Evolutionary conservation across 2,888 invertebrate genomes (phyloP).

Genomic region (Danaus chrysippus): DNA sequence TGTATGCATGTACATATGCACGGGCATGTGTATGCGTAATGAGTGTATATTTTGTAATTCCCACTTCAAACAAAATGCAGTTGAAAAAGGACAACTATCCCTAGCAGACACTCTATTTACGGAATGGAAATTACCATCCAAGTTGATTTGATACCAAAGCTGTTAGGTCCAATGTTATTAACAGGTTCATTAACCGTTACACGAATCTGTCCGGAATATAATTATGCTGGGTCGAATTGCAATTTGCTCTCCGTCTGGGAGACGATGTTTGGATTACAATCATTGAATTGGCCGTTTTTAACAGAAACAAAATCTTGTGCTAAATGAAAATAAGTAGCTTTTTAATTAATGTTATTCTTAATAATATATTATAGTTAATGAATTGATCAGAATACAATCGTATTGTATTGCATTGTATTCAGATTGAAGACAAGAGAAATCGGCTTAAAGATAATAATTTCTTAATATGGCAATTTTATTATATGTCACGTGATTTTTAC

Average conservation of each 20-base stretch:
- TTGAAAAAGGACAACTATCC: background rate
- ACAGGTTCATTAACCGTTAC: constrained; percentile 32
- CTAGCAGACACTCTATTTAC: constrained; percentile 27
- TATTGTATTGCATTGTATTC: too few species aligned
- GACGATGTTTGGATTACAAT: background rate
- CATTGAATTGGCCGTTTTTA: background rate
- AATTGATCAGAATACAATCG: too few species aligned
- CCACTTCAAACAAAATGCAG: background rate
- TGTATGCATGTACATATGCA: too few species aligned
- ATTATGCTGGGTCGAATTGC: constrained; percentile 39
- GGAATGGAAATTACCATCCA: constrained; percentile 16
- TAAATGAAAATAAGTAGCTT: too few species aligned
- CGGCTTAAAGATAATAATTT: too few species aligned
- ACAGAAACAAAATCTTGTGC: background rate
- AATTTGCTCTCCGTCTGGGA: constrained; percentile 37
- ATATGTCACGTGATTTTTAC: too few species aligned
- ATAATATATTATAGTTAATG: too few species aligned
- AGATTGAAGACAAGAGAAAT: too few species aligned
- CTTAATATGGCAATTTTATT: too few species aligned
- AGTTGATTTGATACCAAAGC: constrained; percentile 29
- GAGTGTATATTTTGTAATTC: background rate
- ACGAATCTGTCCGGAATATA: constrained; percentile 39
- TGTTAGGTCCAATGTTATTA: constrained; percentile 32
- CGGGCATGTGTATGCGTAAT: too few species aligned
- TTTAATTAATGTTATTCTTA: too few species aligned